Base-by-base conservation (phyloP, 2,888 invertebrate genomes). In the Chrysolina haemoptera region DNA sequence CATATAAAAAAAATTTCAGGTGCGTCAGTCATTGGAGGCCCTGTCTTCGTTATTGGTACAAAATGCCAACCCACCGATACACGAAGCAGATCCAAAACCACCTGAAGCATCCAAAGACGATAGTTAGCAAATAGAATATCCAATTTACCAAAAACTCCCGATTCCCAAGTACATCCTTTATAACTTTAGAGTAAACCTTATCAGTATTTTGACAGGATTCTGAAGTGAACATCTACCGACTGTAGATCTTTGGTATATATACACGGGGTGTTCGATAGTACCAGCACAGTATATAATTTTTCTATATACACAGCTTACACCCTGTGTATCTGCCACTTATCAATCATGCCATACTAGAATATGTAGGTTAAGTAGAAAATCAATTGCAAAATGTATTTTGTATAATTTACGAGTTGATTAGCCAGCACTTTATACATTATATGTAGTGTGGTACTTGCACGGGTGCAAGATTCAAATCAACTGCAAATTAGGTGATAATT, bases 1-100 rank as follows among this genome's bases (percentile, higher is more conserved):
- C n/a, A n/a, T n/a, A 20, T 70, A 63, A 68, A 55, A 20, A 59
- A 18, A 43, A 62, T 20, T 74, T 2, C 87, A 95, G 95, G 94
- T 95, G 74, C 91, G 95, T 77, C 93, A 95, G 87, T 95, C 94
- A 70, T 87, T 95, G 84, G 95, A 95, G 88, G 93, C 94, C 66
- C 88, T 95, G 79, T 95, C 95, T 22, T 92, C 93, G 79, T 91
- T 94, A 76, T 78, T 88, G 74, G 84, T 85, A 76, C 86, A 86
- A 74, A 87, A 84, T 53, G 71, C 70, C 53, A 67, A 62, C 18
- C 35, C 62, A 11, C 16, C 71, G 48, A 69, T 35, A 10, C 67
- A 71, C n/a, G 71, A 69, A 41, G 55, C 71, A 16, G 59, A 73
- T 62, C 9, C 75, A 55, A 77, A 72, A 68, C 77, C 78, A 43